Evolutionary conservation across 2,797 vertebrate genomes (phyloP), one percentile per base, ranked within the genome.

Genomic region (Erpetoichthys calabaricus): DNA sequence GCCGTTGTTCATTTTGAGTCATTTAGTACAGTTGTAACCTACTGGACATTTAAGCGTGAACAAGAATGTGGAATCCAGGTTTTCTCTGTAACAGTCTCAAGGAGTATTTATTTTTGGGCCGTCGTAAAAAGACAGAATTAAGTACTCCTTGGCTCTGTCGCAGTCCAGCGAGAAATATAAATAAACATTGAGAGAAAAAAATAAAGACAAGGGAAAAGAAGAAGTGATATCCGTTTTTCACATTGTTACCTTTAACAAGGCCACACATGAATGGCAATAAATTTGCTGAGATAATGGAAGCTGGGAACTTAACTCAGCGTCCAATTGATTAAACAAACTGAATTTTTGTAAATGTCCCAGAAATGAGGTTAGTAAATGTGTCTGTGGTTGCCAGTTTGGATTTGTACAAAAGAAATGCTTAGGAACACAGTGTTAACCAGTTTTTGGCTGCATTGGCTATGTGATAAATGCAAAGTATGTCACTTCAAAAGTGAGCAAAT

Each of bases 351-450:
- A 47, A 55, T 75, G 84, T 79, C 81, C 83, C 85, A 85, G 83
- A 84, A 83, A 80, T 85, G 80, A 86, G 85, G 80, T 86, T 86
- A 83, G 83, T 77, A 80, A 86, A 84, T 80, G 79, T 80, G 72
- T 77, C 60, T 60, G 65, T 65, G 70, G 69, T 75, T 81, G 83
- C 80, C 85, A 83, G 82, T 71, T 84, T 82, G 79, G 81, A 86
- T 79, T 72, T 73, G 72, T 70, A 62, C 75, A 77, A 83, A 82
- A 83, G 75, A 69, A 81, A 85, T 79, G 64, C 50, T 70, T 71
- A 74, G 79, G 79, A 80, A 80, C 76, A 77, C 78, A 75, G 77
- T 76, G 77, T 81, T 76, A 81, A 67, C 75, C 63, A 68, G 69
- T 72, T 65, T 71, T 74, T 75, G 76, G 75, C 75, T 77, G 74